A percentile compares a stretch with the other conserved stretches of the same genome.
phyloP scores from a whole-genome alignment of 2,888 invertebrate genomes.

The Athripsodes cinereus region DNA sequence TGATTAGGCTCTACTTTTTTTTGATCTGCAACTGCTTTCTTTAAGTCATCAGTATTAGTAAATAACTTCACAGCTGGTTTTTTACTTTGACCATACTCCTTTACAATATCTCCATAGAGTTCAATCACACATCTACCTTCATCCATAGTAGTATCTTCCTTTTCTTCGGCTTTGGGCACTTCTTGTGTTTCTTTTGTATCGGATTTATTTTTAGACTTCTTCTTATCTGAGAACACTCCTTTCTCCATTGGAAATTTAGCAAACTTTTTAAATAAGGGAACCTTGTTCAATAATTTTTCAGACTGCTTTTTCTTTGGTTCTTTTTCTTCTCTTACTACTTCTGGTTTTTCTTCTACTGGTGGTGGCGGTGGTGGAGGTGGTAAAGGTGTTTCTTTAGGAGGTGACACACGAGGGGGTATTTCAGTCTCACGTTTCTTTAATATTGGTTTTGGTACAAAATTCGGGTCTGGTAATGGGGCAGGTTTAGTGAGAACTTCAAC shows the following conservation, averaged over 20 bases:
- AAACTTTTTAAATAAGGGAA: constrained; percentile 24
- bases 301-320: constrained; percentile 19
- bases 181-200: constrained; percentile 35
- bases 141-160: constrained; percentile 36
- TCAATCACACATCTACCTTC: constrained; percentile 67
- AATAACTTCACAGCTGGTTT: constrained; percentile 49
- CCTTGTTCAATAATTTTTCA: constrained; percentile 8
- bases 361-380: not conserved
- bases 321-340: constrained; percentile 22
- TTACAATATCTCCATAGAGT: constrained; percentile 75
- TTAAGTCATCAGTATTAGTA: constrained; percentile 57
- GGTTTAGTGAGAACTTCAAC: constrained; percentile 56
- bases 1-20: constrained; percentile 26
- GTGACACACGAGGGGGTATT: constrained; percentile 28
- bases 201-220: constrained; percentile 28
- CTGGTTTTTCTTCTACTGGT: not conserved
- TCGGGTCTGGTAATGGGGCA: constrained; percentile 60
- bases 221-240: constrained; percentile 23
- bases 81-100: constrained; percentile 56
- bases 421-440: constrained; percentile 56
- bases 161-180: constrained; percentile 37
- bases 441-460: constrained; percentile 73
- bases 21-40: constrained; percentile 51
- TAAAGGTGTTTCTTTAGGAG: not conserved
- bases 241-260: constrained; percentile 25